phyloP scores from a whole-genome alignment of 2,113 vertebrate genomes.

The Channa maculata region DNA sequence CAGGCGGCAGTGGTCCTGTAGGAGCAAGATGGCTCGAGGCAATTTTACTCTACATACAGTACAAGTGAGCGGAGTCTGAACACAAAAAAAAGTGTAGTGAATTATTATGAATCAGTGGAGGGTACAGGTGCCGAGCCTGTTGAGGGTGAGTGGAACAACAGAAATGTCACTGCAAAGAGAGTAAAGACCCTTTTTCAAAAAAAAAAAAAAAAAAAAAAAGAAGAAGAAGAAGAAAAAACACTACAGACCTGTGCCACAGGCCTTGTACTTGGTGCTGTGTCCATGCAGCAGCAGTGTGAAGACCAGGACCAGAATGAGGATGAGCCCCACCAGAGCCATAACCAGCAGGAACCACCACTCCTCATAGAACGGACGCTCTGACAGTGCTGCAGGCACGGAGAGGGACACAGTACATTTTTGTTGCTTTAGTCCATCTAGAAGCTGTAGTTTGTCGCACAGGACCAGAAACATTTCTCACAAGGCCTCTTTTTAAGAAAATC shows the following conservation, averaged over 20 bases:
- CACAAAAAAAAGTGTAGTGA: background rate
- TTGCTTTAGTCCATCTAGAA: background rate
- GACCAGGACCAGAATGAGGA: constrained; percentile 90
- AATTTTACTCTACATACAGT: background rate
- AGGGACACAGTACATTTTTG: background rate
- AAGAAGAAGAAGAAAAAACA: background rate
- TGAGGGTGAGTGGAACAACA: background rate
- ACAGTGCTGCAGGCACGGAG: constrained; percentile 83
- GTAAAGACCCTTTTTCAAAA: background rate
- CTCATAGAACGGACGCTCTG: constrained; percentile 91
- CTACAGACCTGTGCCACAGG: constrained; percentile 86
- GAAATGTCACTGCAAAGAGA: background rate
- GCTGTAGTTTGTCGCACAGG: background rate
- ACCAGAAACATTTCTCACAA: background rate
- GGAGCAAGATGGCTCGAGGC: constrained; percentile 28
- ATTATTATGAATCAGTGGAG: background rate
- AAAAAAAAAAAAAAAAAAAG: too few relatives aligned
- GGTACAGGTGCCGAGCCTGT: background rate
- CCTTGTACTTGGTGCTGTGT: constrained; percentile 91
- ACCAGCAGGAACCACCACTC: constrained; percentile 99
- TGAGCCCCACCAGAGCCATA: constrained; percentile 91
- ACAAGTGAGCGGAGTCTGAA: background rate
- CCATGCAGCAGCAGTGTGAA: constrained; percentile 90
- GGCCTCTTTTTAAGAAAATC: background rate
- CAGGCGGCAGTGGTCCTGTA: background rate